These are phyloP conservation scores for Perizoma affinitatum DNA, from an alignment of 2,888 invertebrate species.

Conservation along the genomic window DNA sequence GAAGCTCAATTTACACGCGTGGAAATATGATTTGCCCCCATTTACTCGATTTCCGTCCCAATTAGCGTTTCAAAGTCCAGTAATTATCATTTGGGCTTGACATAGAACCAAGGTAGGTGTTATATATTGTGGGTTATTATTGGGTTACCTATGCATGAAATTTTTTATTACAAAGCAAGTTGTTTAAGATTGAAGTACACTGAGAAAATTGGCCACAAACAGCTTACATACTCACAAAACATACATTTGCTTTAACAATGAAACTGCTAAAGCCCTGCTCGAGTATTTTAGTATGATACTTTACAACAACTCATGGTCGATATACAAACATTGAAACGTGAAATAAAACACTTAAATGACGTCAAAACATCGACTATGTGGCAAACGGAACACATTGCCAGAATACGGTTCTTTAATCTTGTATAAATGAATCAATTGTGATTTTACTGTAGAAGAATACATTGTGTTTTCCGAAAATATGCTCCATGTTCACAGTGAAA, in stretches of 20 bases:
- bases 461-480: constrained; percentile 13
- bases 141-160: no score
- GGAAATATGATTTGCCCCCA: constrained; percentile 36
- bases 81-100: constrained; percentile 21
- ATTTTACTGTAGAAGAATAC: neutral
- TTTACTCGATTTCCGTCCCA: constrained; percentile 28
- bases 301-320: neutral
- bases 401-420: constrained; percentile 1
- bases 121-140: constrained; percentile 11
- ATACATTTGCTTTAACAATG: neutral
- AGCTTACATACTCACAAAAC: neutral
- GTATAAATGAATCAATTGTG: neutral
- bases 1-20: constrained; percentile 31
- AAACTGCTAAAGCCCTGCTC: constrained; percentile 1
- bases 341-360: constrained; percentile 17
- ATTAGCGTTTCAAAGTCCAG: constrained; percentile 32
- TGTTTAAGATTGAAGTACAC: no score
- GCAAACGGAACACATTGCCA: constrained; percentile 14
- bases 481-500: constrained; percentile 4
- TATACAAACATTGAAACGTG: constrained; percentile 11
- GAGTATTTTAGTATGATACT: neutral
- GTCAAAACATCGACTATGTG: constrained; percentile 20
- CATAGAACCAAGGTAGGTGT: neutral
- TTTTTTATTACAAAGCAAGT: no score
- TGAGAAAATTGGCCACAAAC: no score